Percentiles rank a stretch among this genome's conserved stretches.
These are phyloP conservation scores for Synanthedon formicaeformis DNA, from an alignment of 2,888 invertebrate genomes.

Conservation along the genomic window DNA sequence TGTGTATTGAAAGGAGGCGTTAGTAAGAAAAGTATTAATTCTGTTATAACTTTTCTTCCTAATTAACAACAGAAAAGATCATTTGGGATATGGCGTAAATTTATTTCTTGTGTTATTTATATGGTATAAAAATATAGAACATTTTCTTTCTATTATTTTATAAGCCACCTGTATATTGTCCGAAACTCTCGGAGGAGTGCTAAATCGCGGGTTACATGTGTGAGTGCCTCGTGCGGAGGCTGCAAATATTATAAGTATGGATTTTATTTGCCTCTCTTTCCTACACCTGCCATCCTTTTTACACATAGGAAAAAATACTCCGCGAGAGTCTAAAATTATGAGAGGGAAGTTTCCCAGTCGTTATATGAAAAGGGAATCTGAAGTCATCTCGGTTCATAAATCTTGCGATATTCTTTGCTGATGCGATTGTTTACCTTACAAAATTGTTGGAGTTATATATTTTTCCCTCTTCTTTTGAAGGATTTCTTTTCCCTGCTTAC, in stretches of 20 bases:
- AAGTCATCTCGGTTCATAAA: conserved; percentile 51
- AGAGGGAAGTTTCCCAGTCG: conserved; percentile 34
- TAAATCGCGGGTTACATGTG: conserved; percentile 50
- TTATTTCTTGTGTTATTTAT: too few relatives aligned
- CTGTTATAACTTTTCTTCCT: too few relatives aligned
- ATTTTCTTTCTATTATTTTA: too few relatives aligned
- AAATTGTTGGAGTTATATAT: conserved; percentile 25
- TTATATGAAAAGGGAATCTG: conserved; percentile 56
- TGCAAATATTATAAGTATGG: conserved; percentile 72
- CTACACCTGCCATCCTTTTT: conserved; percentile 33
- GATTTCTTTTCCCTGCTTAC: not conserved
- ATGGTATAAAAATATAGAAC: too few relatives aligned
- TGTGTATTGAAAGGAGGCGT: too few relatives aligned
- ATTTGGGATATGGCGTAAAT: too few relatives aligned
- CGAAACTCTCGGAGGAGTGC: conserved; percentile 59
- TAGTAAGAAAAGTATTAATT: too few relatives aligned
- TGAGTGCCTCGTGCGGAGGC: conserved; percentile 57
- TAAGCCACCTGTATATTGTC: conserved; percentile 37
- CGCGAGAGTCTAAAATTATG: conserved; percentile 62
- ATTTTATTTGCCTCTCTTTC: conserved; percentile 56
- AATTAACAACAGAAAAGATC: too few relatives aligned
- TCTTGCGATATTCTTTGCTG: conserved; percentile 40
- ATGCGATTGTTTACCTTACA: conserved; percentile 35
- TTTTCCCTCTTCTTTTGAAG: conserved; percentile 12
- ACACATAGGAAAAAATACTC: conserved; percentile 54